These are phyloP conservation scores for Brachionus rubens DNA, from an alignment of 1,140 invertebrate species.

Conservation along the genomic window DNA sequence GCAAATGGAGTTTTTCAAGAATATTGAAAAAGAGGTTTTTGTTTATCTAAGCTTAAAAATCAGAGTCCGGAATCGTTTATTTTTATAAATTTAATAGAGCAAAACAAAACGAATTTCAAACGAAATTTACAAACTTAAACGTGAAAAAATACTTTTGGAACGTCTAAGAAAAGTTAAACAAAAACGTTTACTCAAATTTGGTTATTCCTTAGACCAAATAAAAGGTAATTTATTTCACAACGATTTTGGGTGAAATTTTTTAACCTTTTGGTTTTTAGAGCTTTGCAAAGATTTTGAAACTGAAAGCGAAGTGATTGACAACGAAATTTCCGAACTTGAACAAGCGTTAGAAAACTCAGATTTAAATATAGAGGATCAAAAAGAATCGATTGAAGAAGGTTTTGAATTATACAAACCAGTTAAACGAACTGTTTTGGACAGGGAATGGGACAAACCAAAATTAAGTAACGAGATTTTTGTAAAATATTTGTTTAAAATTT, in stretches of 20 bases:
- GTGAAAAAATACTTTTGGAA: conserved; percentile 28
- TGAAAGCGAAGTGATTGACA: conserved; percentile 22
- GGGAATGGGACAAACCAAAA: conserved; percentile 47
- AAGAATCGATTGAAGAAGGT: background rate
- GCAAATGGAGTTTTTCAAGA: conserved; percentile 45
- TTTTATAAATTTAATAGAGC: conserved; percentile 19
- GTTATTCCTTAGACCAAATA: conserved; percentile 25
- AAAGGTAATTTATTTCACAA: conserved; percentile 3
- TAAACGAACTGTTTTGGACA: conserved; percentile 19
- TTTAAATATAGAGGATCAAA: background rate
- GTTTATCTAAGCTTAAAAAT: background rate
- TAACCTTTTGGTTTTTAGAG: background rate
- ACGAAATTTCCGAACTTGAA: background rate
- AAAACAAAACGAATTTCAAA: conserved; percentile 35
- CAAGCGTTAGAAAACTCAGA: background rate
- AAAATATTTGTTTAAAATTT: background rate
- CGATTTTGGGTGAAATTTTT: background rate
- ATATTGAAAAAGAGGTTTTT: conserved; percentile 39
- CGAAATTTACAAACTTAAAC: conserved; percentile 22
- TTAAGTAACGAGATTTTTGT: background rate
- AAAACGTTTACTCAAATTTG: conserved; percentile 13
- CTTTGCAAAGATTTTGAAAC: conserved; percentile 23
- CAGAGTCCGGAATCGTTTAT: background rate
- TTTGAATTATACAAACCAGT: conserved; percentile 1
- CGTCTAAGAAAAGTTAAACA: conserved; percentile 39